Evolutionary conservation across 2,113 vertebrate genomes (phyloP).

Genomic region (Phrynosoma blainvillii): DNA sequence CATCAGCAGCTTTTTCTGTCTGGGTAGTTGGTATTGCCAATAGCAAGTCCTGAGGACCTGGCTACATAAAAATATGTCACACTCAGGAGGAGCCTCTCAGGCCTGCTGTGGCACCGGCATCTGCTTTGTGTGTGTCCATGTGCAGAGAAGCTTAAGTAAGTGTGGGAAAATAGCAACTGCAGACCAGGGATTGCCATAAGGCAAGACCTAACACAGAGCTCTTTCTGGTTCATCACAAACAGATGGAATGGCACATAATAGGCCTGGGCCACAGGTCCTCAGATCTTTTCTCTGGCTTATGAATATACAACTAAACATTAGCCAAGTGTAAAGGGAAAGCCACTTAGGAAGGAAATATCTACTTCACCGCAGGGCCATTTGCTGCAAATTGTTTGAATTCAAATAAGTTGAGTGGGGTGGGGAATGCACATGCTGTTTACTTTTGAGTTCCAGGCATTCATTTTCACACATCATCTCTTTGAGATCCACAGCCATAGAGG

Average conservation of each 20-base stretch:
- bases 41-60: constrained; percentile 72
- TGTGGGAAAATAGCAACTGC: constrained; percentile 86
- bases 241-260: constrained; percentile 82
- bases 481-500: not conserved
- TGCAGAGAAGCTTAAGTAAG: constrained; percentile 79
- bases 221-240: constrained; percentile 80
- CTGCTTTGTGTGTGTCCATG: constrained; percentile 75
- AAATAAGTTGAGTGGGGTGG: constrained; percentile 36
- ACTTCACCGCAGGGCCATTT: constrained; percentile 56
- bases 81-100: constrained; percentile 65
- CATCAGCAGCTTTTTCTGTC: constrained; percentile 68
- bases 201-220: constrained; percentile 77
- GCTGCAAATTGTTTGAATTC: constrained; percentile 55
- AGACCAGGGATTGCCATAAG: constrained; percentile 80
- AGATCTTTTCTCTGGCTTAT: constrained; percentile 69
- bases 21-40: constrained; percentile 72
- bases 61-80: constrained; percentile 58
- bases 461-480: constrained; percentile 45
- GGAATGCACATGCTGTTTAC: constrained; percentile 12
- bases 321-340: constrained; percentile 66
- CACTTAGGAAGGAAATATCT: constrained; percentile 69
- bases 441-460: constrained; percentile 1
- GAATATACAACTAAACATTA: constrained; percentile 64
- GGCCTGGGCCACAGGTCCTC: constrained; percentile 72
- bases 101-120: constrained; percentile 72